Conservation (phyloP, 2,797 vertebrate genomes). For the Pitangus sulphuratus region DNA sequence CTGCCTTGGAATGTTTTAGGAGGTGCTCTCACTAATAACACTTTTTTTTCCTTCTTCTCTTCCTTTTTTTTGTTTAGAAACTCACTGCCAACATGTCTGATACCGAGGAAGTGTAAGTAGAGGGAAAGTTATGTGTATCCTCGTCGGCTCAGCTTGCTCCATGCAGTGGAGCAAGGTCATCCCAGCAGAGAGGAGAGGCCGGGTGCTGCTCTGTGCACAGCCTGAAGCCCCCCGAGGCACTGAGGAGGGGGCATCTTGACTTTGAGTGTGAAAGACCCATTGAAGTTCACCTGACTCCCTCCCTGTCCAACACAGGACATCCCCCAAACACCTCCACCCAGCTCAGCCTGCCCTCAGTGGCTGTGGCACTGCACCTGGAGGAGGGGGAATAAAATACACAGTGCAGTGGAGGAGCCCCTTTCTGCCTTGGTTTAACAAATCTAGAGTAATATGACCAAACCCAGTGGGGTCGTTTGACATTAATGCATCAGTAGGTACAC, state of each 20-base stretch:
- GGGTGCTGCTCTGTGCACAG: neutral
- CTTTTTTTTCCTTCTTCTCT: neutral
- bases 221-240: rapidly evolving
- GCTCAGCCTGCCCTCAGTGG: neutral
- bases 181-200: neutral
- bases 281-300: neutral
- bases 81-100: slow-evolving; percentile 90
- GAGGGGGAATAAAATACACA: neutral
- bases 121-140: neutral
- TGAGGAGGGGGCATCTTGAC: neutral
- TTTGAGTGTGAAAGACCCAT: neutral
- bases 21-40: neutral
- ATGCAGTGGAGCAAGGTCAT: rapidly evolving
- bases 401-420: neutral
- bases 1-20: neutral
- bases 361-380: neutral
- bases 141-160: neutral
- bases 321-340: neutral
- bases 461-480: neutral
- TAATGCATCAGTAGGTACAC: neutral
- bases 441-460: neutral
- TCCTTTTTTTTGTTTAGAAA: slow-evolving; percentile 70
- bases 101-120: slow-evolving; percentile 92
- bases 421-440: neutral
- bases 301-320: neutral